Evolutionary conservation across 2,113 vertebrate species (phyloP).

Genomic region (Rhipidura dahli): DNA sequence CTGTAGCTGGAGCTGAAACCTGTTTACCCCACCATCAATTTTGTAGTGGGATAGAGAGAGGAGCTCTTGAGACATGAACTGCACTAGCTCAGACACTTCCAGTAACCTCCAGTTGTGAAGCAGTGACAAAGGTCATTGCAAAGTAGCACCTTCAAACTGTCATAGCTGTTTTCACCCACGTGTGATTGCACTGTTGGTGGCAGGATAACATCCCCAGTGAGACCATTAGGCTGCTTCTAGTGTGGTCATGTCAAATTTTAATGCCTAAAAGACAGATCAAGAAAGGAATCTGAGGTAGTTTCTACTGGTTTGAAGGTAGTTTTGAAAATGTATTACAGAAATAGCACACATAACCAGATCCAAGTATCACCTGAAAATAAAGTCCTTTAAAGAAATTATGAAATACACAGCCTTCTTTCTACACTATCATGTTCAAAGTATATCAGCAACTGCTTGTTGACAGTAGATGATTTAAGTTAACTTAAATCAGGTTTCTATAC

Average conservation of each 20-base stretch:
- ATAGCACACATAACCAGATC: not conserved
- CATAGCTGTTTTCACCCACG: not conserved
- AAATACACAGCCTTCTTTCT: not conserved
- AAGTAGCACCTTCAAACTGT: not conserved
- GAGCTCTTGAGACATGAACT: not conserved
- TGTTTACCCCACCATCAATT: accelerated
- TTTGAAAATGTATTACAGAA: not conserved
- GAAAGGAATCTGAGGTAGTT: not conserved
- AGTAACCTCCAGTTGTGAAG: not conserved
- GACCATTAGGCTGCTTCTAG: not conserved
- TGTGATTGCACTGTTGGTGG: accelerated
- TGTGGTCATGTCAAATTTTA: not conserved
- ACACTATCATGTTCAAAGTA: not conserved
- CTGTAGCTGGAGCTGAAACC: not conserved
- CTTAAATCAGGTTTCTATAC: not conserved
- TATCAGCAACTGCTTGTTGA: not conserved
- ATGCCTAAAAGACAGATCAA: not conserved
- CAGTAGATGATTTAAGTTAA: not conserved
- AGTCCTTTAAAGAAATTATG: not conserved
- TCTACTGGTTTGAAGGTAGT: not conserved
- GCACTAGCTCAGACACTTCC: not conserved
- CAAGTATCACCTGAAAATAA: not conserved
- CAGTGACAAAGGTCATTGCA: not conserved
- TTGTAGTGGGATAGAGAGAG: not conserved
- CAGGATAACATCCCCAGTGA: not conserved